These are phyloP conservation scores for Nomada fucata DNA, from an alignment of 2,888 invertebrate species.

Conservation along the genomic window DNA sequence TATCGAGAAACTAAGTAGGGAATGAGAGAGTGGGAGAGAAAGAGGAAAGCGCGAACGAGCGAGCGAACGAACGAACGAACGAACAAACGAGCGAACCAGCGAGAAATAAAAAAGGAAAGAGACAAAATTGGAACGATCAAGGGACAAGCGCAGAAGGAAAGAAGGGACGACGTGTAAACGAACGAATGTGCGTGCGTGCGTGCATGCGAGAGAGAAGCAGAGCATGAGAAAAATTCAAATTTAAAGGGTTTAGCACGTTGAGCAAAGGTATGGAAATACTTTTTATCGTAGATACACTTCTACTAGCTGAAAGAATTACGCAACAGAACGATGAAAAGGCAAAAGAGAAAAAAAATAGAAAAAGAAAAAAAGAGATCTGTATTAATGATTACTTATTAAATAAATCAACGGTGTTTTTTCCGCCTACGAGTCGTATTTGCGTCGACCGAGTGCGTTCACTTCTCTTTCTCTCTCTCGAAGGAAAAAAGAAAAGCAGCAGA, in stretches of 20 bases:
- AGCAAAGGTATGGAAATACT: conserved; percentile 70
- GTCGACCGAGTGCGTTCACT: conserved; percentile 67
- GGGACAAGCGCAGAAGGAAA: not conserved
- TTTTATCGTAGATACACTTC: conserved; percentile 83
- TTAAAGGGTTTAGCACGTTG: conserved; percentile 72
- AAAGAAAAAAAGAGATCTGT: conserved; percentile 73
- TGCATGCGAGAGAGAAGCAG: conserved; percentile 66
- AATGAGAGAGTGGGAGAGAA: conserved; percentile 61
- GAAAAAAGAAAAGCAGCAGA: conserved; percentile 38
- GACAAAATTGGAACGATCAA: not conserved
- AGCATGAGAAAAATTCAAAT: conserved; percentile 48
- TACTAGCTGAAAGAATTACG: conserved; percentile 76
- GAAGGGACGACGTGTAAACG: not conserved
- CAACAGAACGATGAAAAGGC: conserved; percentile 66
- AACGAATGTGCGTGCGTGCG: conserved; percentile 9
- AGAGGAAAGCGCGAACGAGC: conserved; percentile 82
- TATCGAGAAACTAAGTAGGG: conserved; percentile 72
- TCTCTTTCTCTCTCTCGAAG: conserved; percentile 29
- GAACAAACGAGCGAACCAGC: not conserved
- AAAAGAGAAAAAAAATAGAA: conserved; percentile 38
- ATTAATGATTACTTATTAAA: conserved; percentile 80
- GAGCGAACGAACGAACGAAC: conserved; percentile 1
- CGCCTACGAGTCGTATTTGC: conserved; percentile 79
- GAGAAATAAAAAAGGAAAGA: not conserved
- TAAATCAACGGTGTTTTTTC: conserved; percentile 83